These are phyloP conservation scores for Ephydatia muelleri DNA, from an alignment of 37 sponge, comb jelly and placozoan genomes.

Conservation along the genomic window DNA sequence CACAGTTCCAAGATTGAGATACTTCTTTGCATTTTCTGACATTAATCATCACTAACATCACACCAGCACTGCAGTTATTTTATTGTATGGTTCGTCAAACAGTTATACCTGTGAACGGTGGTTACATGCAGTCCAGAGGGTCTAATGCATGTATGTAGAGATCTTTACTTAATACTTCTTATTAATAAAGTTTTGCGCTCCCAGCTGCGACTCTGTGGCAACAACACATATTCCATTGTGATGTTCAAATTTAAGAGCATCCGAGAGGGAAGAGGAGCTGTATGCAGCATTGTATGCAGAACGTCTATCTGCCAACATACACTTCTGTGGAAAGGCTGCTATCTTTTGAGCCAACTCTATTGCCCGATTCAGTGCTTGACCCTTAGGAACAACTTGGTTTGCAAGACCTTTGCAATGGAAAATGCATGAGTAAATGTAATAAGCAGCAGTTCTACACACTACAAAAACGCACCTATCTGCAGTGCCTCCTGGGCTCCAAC, in stretches of 20 bases:
- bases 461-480: conserved; percentile 17
- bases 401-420: conserved; percentile 47
- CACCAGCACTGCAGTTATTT: too few species aligned
- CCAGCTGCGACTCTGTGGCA: conserved; percentile 2
- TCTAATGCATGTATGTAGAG: neutral
- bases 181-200: conserved; percentile 23
- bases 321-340: conserved; percentile 57
- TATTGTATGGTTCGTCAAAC: neutral
- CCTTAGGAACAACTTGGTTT: conserved; percentile 57
- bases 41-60: too few species aligned
- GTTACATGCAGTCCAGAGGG: neutral
- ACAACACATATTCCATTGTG: conserved; percentile 9
- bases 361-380: conserved; percentile 45
- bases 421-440: neutral
- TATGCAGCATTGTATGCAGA: conserved; percentile 41
- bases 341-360: conserved; percentile 46
- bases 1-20: neutral
- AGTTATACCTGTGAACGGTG: neutral
- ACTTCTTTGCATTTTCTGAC: neutral
- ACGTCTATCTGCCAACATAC: conserved; percentile 45
- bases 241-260: conserved; percentile 31
- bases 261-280: neutral
- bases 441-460: neutral
- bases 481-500: conserved; percentile 63
- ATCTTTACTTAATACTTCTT: neutral